Evolutionary conservation across 2,888 invertebrate species (phyloP), one percentile per base, ranked within the genome.

Genomic region (Drosophila buzzatii): DNA sequence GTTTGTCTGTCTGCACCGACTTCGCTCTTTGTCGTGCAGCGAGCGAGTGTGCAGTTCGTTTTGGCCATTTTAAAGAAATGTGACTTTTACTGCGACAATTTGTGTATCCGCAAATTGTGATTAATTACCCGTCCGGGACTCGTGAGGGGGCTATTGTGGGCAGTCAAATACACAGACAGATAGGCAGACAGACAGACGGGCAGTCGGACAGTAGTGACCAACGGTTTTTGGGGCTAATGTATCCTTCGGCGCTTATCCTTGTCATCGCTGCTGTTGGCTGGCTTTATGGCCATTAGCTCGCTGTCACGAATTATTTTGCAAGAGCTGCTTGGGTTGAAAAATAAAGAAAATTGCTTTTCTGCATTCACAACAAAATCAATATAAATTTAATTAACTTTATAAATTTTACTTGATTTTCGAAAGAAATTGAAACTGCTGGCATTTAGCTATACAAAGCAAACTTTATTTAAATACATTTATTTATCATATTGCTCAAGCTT

Each of bases 81-180:
- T 83, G 84, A 84, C 84, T 84, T 81, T 81, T 81, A 82, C 81
- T 78, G 81, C 84, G 82, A 79, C 84, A 82, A 82, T 84, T 82
- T 82, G 81, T 84, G 84, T 82, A 85, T 82, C 81, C 81, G 78
- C 76, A 84, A 82, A 82, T 82, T 82, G 84, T 84, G 84, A 84
- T 82, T 84, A 81, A 84, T 82, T 81, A 71, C 67, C 27, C 49
- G 16, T 39, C 18, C 20, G 41, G 33, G 10, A 20, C 12, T 8
- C 31, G 16, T 44, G 20, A 2, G 27, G 6, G 27, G 14, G 37
- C 16, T 9, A 52, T 14, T 14, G 55, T 31, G 42, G 31, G 56
- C 16, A n/a, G 20, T 1, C 10, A 14, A 37, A 16, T 33, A 49
- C 8, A 33, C 33, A 33, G 33, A 1, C 8, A 16, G 47, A 16